Evolutionary conservation across 2,113 vertebrate species (phyloP), one percentile per base, ranked within the genome.

Genomic region (Aix galericulata): DNA sequence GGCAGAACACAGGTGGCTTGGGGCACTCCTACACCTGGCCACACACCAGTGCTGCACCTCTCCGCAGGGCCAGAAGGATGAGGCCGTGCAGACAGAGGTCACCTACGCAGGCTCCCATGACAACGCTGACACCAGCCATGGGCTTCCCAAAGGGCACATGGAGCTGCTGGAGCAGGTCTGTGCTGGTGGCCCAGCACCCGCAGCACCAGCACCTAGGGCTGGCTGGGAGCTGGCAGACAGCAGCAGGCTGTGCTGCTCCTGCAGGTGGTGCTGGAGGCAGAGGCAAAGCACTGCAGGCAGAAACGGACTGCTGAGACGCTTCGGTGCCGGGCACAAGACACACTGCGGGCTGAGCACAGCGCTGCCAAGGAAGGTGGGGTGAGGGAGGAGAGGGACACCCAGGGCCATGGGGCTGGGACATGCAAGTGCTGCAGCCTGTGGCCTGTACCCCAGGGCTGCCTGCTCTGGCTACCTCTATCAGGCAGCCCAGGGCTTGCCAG

Each of bases 291-390:
- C 86, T 92, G 97, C 94, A 96, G 96, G 90, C 93, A 93, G 85
- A 95, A 95, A 88, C 84, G 97, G 48, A 96, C 96, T 59, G 95
- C 96, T 48, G 97, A 97, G 97, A 91, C 96, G 91, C 78, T 36
- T 83, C 91, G 95, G 13, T 72, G 97, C 92, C 82, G 59, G 92
- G 97, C 96, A 86, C 89, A 98, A 87, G 97, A 97, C 77, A 64
- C 66, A 42, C 97, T 98, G 85, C 95, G 97, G 44, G 92, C 92
- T 0, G 91, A 97, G 76, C 96, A 93, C 79, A 97, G 96, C 42
- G 73, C 86, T 73, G 87, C 92, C 90, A 72, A 94, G 94, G 95
- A 97, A 90, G 98, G 97, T 44, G 44, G 21, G 11, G 4, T 42
- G 44, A 16, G 23, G 0, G 0, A 63, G 58, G n/a, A 71, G n/a